Base-by-base conservation (phyloP, 2,113 vertebrate genomes). In the Albula goreensis region DNA sequence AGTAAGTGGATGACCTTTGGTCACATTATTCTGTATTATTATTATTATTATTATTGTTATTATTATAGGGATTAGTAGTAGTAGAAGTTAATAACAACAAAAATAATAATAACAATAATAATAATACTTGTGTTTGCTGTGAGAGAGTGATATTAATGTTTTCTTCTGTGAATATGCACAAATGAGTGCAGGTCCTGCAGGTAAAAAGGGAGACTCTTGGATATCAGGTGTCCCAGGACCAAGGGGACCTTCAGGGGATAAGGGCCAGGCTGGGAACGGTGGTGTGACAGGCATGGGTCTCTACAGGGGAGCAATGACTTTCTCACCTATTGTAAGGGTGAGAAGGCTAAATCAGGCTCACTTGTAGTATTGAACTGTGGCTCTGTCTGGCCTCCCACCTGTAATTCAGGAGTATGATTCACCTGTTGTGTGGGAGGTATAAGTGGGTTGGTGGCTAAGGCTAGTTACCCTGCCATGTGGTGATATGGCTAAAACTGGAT, bases 141-240 rank as follows among this genome's bases (percentile, higher is more conserved):
- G 56, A 60, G 10, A 12, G 56, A 3, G 56, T 60, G 56, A 15
- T 60, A 15, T 60, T 60, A 11, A 60, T 13, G 87, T 90, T 89
- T 89, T 66, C 50, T 66, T 9, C 19, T 56, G 13, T 6, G 12
- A n/a, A 50, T 82, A 22, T 86, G 48, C 19, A 41, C 66, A 22
- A 41, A 22, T 53, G 51, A 57, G 50, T 77, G 22, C 83, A 91
- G 89, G 93, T 81, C 25, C 78, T 0, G 17, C 0, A 0, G 89
- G 90, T 70, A 22, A 8, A 6, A 83, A 50, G 48, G 82, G 82
- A 83, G 53, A 60, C 41, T 12, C 31, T 6, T 41, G 82, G 13
- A 10, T 1, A 17, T 17, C 13, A 25, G 57, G 82, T 50, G 41
- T 8, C 7, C 49, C 4, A 22, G 82, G 82, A 70, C 13, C 4